Evolutionary conservation across 2,888 invertebrate genomes (phyloP).

Genomic region (Unio delphinus): DNA sequence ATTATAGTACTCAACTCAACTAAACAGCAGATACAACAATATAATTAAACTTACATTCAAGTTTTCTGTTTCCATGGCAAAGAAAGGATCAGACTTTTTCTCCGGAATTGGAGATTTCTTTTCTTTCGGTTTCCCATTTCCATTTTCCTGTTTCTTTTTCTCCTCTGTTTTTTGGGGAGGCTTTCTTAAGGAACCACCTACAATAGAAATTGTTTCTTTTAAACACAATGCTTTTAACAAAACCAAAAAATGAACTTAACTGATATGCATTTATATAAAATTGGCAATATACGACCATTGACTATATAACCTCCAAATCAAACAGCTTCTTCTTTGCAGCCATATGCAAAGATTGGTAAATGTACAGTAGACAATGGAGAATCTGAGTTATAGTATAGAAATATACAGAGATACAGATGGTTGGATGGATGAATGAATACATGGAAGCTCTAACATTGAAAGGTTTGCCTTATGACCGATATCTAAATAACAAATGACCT

Average conservation of each 20-base stretch:
- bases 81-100: constrained; percentile 63
- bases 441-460: too few relatives aligned
- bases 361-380: too few relatives aligned
- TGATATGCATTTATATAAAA: background rate
- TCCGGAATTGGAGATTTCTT: constrained; percentile 32
- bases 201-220: constrained; percentile 1
- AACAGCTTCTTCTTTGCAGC: too few relatives aligned
- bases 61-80: constrained; percentile 68
- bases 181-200: constrained; percentile 17
- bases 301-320: too few relatives aligned
- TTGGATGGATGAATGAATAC: too few relatives aligned
- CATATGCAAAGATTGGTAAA: too few relatives aligned
- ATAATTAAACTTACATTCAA: constrained; percentile 45
- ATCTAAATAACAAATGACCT: too few relatives aligned
- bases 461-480: too few relatives aligned
- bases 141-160: constrained; percentile 22
- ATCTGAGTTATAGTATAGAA: too few relatives aligned
- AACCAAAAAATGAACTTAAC: background rate
- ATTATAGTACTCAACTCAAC: background rate
- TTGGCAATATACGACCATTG: background rate
- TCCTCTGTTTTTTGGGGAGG: constrained; percentile 19
- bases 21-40: background rate
- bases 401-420: too few relatives aligned
- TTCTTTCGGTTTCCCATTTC: constrained; percentile 33
- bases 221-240: background rate